These are phyloP conservation scores for Acleris cristana DNA, from an alignment of 2,888 invertebrate species.

Conservation along the genomic window DNA sequence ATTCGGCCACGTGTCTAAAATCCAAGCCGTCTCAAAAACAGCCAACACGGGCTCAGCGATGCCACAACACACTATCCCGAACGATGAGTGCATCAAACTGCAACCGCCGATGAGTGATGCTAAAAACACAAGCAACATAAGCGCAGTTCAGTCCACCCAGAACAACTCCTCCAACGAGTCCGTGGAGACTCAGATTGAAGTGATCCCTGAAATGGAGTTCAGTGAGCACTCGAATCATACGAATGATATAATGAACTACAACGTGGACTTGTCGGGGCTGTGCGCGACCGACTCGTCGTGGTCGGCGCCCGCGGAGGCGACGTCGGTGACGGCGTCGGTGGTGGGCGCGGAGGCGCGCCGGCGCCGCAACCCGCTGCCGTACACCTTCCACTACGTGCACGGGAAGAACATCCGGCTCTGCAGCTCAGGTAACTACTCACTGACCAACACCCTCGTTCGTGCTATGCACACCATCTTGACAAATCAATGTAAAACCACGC, in stretches of 20 bases:
- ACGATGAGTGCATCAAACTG: conserved; percentile 42
- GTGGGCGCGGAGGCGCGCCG: conserved; percentile 45
- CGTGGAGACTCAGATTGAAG: conserved; percentile 20
- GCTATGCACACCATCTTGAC: no score
- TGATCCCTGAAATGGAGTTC: conserved; percentile 14
- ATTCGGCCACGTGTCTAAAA: conserved; percentile 90
- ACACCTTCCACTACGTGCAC: conserved; percentile 91
- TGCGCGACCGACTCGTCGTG: conserved; percentile 20
- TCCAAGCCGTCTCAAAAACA: conserved; percentile 87
- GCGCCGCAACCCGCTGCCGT: conserved; percentile 74
- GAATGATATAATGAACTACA: conserved; percentile 16
- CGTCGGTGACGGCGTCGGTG: conserved; percentile 36
- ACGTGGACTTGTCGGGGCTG: conserved; percentile 16
- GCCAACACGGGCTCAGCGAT: conserved; percentile 47
- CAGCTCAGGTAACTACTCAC: conserved; percentile 61
- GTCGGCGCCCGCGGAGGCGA: conserved; percentile 24
- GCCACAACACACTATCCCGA: conserved; percentile 52
- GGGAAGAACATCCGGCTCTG: conserved; percentile 91
- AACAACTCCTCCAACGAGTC: conserved; percentile 20
- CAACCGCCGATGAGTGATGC: conserved; percentile 2
- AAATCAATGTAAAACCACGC: no score
- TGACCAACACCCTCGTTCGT: not conserved
- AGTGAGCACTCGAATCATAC: conserved; percentile 17
- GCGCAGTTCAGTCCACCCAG: conserved; percentile 76
- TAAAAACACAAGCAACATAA: conserved; percentile 59